Evolutionary conservation across 2,113 vertebrate species (phyloP).

Genomic region (Helogale parvula): DNA sequence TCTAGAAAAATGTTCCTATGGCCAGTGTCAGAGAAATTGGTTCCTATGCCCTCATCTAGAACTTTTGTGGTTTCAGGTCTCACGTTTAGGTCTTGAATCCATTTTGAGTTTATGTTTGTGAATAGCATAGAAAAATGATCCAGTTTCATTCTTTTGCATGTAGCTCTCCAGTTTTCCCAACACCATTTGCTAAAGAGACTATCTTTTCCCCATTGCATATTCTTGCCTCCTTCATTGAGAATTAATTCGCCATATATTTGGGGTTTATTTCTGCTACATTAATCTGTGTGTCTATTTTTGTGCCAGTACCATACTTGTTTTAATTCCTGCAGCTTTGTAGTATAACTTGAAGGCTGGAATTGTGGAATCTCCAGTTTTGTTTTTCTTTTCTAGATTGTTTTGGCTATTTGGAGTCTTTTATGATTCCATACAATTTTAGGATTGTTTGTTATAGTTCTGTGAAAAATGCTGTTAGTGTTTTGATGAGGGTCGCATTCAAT

Average conservation of each 20-base stretch:
- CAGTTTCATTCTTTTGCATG: not conserved
- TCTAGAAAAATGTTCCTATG: not conserved
- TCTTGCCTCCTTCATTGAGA: not conserved
- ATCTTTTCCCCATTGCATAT: not conserved
- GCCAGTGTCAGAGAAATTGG: not conserved
- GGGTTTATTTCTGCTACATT: not conserved
- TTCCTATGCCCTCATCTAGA: not conserved
- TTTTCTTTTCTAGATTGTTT: not conserved
- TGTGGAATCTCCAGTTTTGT: not conserved
- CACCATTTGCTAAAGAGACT: not conserved
- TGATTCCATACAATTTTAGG: not conserved
- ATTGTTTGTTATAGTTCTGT: not conserved
- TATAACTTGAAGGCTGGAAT: not conserved
- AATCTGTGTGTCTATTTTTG: not conserved
- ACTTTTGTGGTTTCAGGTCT: not conserved
- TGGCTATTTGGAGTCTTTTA: not conserved
- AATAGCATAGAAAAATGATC: not conserved
- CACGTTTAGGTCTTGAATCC: not conserved
- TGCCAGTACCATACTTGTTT: not conserved
- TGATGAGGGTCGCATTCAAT: not conserved
- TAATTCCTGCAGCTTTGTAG: not conserved
- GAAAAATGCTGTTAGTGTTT: not conserved
- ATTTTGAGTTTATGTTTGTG: not conserved
- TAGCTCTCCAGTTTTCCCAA: not conserved
- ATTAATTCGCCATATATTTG: not conserved